These are phyloP conservation scores for Bilobella aurantiaca DNA, from an alignment of 1,140 invertebrate genomes.

Conservation along the genomic window DNA sequence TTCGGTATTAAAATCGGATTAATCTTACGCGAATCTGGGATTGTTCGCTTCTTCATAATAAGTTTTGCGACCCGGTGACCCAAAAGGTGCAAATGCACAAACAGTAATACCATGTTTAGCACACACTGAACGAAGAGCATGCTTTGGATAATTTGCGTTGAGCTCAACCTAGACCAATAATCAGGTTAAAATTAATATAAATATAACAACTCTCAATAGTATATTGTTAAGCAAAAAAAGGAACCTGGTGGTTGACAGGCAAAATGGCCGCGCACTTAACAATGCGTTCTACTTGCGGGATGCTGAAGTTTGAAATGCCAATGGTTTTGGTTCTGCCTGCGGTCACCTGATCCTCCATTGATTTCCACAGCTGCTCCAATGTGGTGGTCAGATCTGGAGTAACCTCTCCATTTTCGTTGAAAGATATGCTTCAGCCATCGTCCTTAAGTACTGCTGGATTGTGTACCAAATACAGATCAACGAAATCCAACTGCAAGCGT, in stretches of 20 bases:
- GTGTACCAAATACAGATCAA: conserved; percentile 59
- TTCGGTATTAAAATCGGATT: background rate
- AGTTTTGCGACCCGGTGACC: conserved; percentile 48
- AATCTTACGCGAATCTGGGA: too few species aligned
- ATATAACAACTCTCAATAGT: background rate
- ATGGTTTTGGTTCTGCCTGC: conserved; percentile 51
- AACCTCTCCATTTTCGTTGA: conserved; percentile 38
- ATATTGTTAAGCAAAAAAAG: background rate
- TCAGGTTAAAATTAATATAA: background rate
- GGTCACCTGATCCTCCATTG: conserved; percentile 35
- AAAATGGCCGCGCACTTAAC: conserved; percentile 42
- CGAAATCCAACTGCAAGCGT: conserved; percentile 62
- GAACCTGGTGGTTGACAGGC: conserved; percentile 45
- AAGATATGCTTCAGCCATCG: conserved; percentile 23
- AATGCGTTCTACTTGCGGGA: conserved; percentile 45
- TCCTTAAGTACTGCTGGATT: conserved; percentile 38
- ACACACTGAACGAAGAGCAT: conserved; percentile 40
- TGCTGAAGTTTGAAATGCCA: conserved; percentile 51
- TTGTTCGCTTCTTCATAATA: too few species aligned
- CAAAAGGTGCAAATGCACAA: conserved; percentile 73
- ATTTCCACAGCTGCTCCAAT: conserved; percentile 62
- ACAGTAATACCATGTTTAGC: conserved; percentile 43
- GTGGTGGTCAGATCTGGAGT: conserved; percentile 56
- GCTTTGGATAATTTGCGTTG: conserved; percentile 44
- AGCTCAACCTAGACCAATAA: conserved; percentile 34